Evolutionary conservation across 1,140 invertebrate species (phyloP).

Genomic region (Agrilus planipennis): DNA sequence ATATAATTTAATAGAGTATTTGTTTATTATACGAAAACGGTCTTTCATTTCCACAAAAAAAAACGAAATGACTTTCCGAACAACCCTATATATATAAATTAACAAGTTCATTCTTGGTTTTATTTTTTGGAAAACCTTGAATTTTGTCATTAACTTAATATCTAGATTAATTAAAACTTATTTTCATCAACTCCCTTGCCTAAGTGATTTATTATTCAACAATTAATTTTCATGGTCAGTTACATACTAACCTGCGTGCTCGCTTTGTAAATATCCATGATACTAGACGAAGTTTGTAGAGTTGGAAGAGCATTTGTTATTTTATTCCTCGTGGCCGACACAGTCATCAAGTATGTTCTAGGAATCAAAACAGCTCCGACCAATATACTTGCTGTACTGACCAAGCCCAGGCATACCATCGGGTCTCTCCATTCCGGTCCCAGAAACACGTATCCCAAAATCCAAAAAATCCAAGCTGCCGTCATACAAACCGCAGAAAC

Average conservation of each 20-base stretch:
- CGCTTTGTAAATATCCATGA: conserved; percentile 28
- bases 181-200: too few relatives aligned
- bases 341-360: conserved; percentile 45
- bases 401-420: conserved; percentile 43
- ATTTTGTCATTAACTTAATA: too few relatives aligned
- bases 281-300: conserved; percentile 23
- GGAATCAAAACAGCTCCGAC: conserved; percentile 46
- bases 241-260: conserved; percentile 19
- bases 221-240: too few relatives aligned
- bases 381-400: conserved; percentile 41
- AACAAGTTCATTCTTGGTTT: too few relatives aligned
- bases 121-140: neutral
- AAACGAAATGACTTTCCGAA: too few relatives aligned
- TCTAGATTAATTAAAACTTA: too few relatives aligned
- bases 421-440: conserved; percentile 41
- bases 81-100: too few relatives aligned
- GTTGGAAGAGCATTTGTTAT: conserved; percentile 38
- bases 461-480: conserved; percentile 41
- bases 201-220: too few relatives aligned
- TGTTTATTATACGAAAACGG: too few relatives aligned
- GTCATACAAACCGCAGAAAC: conserved; percentile 35
- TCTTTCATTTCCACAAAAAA: too few relatives aligned
- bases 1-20: too few relatives aligned
- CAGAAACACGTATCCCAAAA: conserved; percentile 36
- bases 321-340: conserved; percentile 40